Evolutionary conservation across 2,113 vertebrate species (phyloP), one percentile per base, ranked within the genome.

Genomic region (Patagioenas fasciata): DNA sequence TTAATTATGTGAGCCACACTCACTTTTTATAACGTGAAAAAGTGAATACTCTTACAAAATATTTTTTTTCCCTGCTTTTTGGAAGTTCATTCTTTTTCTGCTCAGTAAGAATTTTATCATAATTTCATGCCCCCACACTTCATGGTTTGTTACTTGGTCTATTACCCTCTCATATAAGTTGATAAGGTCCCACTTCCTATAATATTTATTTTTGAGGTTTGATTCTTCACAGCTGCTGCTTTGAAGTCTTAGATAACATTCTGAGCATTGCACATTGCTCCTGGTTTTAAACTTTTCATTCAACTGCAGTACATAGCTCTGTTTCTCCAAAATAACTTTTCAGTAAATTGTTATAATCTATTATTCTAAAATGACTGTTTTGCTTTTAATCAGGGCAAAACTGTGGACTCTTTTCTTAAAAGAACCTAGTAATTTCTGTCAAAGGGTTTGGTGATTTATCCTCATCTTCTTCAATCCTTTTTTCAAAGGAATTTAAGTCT

Each of bases 191-290:
- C 91, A 74, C 80, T 95, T 96, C 78, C 87, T 97, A 85, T 96
- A 96, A 97, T 97, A 96, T 21, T 93, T 5, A 87, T 92, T 97
- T 96, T 54, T 73, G 88, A 95, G 78, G 85, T 93, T 92, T 95
- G 88, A 96, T 91, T 96, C 88, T 94, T 97, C 85, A 87, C 95
- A 97, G 96, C 83, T 96, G 97, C 88, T 95, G 89, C 97, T 98
- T 95, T 97, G 96, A 97, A 97, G 96, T 85, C 56, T 58, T 80
- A 95, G 97, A 96, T 97, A 97, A 98, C 89, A 82, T 93, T 94
- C 38, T 73, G 47, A 85, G 71, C 73, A 81, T 69, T 57, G 66
- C 84, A 66, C 10, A 36, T 73, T 96, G 92, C 88, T 84, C 18
- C 42, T 93, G 95, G 89, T 96, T 97, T 96, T 95, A 87, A 93